Evolutionary conservation across 2,113 vertebrate genomes (phyloP).

Genomic region (Pavo muticus): DNA sequence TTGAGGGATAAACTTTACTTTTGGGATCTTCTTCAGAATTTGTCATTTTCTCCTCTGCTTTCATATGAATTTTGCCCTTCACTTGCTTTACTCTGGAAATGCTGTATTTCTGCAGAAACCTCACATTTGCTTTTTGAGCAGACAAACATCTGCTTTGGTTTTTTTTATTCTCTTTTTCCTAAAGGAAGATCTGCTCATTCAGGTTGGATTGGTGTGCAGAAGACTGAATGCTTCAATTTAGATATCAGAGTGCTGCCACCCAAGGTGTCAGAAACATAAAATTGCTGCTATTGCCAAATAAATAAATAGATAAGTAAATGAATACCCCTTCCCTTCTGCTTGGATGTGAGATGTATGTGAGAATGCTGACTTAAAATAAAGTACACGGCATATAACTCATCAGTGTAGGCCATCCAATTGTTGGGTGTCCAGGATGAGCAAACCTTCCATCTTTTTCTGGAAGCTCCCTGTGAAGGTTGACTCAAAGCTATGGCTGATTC

Average conservation of each 20-base stretch:
- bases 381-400: neutral
- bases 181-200: neutral
- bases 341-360: rapidly evolving
- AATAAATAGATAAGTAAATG: neutral
- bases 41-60: neutral
- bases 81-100: neutral
- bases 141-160: neutral
- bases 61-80: neutral
- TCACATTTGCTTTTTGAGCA: neutral
- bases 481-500: neutral
- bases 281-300: neutral
- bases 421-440: neutral
- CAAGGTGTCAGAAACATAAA: neutral
- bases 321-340: neutral
- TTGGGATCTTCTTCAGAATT: neutral
- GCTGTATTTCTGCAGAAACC: neutral
- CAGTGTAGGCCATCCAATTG: neutral
- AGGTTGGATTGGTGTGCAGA: neutral
- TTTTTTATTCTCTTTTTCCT: neutral
- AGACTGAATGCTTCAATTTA: neutral
- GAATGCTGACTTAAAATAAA: neutral
- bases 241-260: neutral
- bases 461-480: neutral
- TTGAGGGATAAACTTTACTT: neutral
- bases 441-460: neutral